Evolutionary conservation across 2,888 invertebrate species (phyloP).

Genomic region (Fabriciana adippe): DNA sequence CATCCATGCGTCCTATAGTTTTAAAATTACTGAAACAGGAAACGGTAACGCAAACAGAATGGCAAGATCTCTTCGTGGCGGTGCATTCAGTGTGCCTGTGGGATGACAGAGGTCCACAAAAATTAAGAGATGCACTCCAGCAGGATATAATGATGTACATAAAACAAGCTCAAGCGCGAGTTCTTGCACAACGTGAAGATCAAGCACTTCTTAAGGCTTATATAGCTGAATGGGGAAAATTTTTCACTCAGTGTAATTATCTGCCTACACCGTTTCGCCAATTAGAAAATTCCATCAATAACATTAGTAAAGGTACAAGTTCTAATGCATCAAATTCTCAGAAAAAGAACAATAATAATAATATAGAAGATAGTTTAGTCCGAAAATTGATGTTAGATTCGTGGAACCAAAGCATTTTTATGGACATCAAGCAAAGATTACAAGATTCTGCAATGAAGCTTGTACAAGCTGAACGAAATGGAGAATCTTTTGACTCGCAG

Average conservation of each 20-base stretch:
- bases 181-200: slow-evolving; percentile 95
- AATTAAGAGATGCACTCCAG: slow-evolving; percentile 93
- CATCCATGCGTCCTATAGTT: slow-evolving; percentile 95
- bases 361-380: slow-evolving; percentile 94
- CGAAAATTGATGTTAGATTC: slow-evolving; percentile 98
- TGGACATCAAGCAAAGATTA: slow-evolving; percentile 94
- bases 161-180: slow-evolving; percentile 94
- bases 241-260: slow-evolving; percentile 98
- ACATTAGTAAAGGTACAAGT: slow-evolving; percentile 69
- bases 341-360: slow-evolving; percentile 80
- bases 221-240: slow-evolving; percentile 98
- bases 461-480: slow-evolving; percentile 97
- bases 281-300: slow-evolving; percentile 91
- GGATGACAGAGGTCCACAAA: slow-evolving; percentile 97
- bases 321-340: slow-evolving; percentile 69
- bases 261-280: slow-evolving; percentile 97
- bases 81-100: slow-evolving; percentile 98
- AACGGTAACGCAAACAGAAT: slow-evolving; percentile 95
- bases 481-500: slow-evolving; percentile 98
- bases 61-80: slow-evolving; percentile 98
- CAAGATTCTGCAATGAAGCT: slow-evolving; percentile 99
- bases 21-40: slow-evolving; percentile 96
- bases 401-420: slow-evolving; percentile 99
- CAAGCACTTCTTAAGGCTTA: slow-evolving; percentile 97
- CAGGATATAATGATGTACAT: slow-evolving; percentile 97